Conservation (phyloP, 2,888 invertebrate species). For the Oeneis ivallda region DNA sequence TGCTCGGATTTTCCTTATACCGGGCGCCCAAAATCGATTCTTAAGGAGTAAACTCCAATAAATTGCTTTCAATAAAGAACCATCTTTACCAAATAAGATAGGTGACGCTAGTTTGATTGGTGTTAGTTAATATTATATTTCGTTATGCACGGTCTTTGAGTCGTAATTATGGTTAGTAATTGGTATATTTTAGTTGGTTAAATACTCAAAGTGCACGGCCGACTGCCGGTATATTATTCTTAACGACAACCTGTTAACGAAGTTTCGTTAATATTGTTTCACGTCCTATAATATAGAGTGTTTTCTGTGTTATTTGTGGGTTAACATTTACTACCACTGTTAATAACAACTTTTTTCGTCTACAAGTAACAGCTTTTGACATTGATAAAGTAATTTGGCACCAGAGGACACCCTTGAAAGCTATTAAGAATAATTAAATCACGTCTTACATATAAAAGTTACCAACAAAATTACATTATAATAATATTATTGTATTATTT, state of each 20-base stretch:
- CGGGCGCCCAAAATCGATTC: too few species aligned
- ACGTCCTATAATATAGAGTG: constrained; percentile 5
- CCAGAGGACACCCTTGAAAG: background rate
- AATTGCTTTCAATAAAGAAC: too few species aligned
- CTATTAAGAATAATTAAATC: background rate
- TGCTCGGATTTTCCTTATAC: too few species aligned
- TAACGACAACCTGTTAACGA: constrained; percentile 54
- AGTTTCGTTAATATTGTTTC: constrained; percentile 60
- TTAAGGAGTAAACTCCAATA: too few species aligned
- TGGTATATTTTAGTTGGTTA: too few species aligned
- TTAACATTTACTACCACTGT: background rate
- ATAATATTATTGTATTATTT: background rate
- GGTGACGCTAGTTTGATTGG: constrained; percentile 31
- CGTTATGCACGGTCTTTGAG: constrained; percentile 63
- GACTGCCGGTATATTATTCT: constrained; percentile 58
- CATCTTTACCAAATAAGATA: constrained; percentile 29
- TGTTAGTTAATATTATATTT: constrained; percentile 41
- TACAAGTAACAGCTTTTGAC: too few species aligned
- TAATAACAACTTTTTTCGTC: too few species aligned
- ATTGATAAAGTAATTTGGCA: background rate
- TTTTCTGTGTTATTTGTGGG: background rate
- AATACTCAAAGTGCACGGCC: too few species aligned
- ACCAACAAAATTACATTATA: background rate
- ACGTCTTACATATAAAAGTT: background rate
- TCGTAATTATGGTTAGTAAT: too few species aligned